Evolutionary conservation across 2,113 vertebrate species (phyloP).

Genomic region (Motacilla tschutschensis): DNA sequence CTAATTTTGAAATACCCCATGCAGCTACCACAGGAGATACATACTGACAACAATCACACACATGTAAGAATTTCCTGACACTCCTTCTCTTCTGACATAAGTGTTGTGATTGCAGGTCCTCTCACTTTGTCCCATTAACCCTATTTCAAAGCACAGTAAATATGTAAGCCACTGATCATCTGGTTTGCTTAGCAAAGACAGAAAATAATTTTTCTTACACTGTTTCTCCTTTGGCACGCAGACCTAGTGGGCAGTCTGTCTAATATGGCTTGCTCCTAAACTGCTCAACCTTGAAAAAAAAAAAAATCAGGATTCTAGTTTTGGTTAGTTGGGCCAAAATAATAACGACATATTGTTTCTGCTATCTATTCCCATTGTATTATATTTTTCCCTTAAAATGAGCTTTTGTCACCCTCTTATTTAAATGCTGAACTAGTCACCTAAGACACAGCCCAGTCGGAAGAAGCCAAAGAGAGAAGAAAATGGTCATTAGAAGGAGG

Average conservation of each 20-base stretch:
- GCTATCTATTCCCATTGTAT: background rate
- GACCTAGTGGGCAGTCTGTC: background rate
- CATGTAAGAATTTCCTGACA: background rate
- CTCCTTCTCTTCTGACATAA: background rate
- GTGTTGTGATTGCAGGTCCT: background rate
- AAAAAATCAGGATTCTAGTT: background rate
- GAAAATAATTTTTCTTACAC: background rate
- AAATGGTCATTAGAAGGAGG: background rate
- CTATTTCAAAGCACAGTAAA: background rate
- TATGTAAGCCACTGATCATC: background rate
- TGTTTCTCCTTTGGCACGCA: background rate
- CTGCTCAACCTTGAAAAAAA: background rate
- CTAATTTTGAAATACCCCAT: background rate
- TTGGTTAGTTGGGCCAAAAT: background rate
- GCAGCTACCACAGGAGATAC: background rate
- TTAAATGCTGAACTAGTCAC: background rate
- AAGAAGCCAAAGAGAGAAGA: background rate
- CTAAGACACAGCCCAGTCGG: background rate
- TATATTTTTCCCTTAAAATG: background rate
- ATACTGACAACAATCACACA: background rate
- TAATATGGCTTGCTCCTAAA: background rate
- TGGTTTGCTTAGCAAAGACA: background rate
- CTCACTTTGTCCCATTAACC: background rate
- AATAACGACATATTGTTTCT: background rate
- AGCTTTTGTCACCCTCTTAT: background rate